These are phyloP conservation scores for Philaenus spumarius DNA, from an alignment of 1,140 invertebrate genomes.

Conservation along the genomic window DNA sequence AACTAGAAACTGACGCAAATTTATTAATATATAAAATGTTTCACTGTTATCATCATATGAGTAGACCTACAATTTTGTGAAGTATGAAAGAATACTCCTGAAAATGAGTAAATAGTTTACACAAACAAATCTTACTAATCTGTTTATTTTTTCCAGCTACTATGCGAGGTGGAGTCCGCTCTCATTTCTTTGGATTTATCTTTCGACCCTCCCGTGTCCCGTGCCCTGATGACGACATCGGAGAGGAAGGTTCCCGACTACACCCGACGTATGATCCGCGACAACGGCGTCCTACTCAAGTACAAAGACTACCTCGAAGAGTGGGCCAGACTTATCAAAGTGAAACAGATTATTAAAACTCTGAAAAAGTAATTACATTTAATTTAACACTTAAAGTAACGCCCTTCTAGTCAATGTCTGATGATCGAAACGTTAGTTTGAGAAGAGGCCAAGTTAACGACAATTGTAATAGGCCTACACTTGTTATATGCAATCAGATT, in stretches of 20 bases:
- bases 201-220: constrained; percentile 34
- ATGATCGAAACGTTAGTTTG: too few relatives aligned
- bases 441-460: too few relatives aligned
- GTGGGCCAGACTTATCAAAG: constrained; percentile 6
- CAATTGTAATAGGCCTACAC: too few relatives aligned
- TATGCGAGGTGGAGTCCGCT: constrained; percentile 42
- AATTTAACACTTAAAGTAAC: neutral
- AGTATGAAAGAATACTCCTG: too few relatives aligned
- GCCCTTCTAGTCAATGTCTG: neutral
- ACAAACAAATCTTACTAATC: neutral
- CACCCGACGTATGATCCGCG: constrained; percentile 39
- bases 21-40: too few relatives aligned
- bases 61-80: too few relatives aligned
- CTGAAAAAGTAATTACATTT: constrained; percentile 17
- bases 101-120: too few relatives aligned
- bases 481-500: too few relatives aligned
- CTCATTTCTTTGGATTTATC: constrained; percentile 32
- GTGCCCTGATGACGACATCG: constrained; percentile 38
- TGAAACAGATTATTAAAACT: neutral
- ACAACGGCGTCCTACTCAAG: constrained; percentile 43
- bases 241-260: constrained; percentile 39
- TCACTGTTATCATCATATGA: too few relatives aligned
- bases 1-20: too few relatives aligned
- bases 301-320: constrained; percentile 36
- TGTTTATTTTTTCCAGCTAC: constrained; percentile 25